Evolutionary conservation across 1,140 invertebrate genomes (phyloP).

Genomic region (Meloidogyne chitwoodi): DNA sequence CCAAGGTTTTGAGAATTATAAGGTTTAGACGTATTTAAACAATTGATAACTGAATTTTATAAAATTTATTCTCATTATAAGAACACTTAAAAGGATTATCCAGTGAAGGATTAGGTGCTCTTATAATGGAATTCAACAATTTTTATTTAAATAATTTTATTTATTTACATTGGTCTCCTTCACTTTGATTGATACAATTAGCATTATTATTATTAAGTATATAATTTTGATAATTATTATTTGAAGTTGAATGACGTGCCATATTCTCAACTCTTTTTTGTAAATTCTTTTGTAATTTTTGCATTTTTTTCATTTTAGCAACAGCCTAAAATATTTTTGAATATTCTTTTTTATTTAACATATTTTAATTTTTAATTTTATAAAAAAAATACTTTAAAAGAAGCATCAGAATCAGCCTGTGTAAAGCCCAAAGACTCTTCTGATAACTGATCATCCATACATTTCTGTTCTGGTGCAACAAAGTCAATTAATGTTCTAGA

Average conservation of each 20-base stretch:
- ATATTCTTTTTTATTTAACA: too few relatives aligned
- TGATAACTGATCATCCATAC: conserved; percentile 9
- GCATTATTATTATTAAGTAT: background rate
- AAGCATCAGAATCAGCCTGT: conserved; percentile 27
- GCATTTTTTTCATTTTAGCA: background rate
- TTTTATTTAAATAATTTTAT: too few relatives aligned
- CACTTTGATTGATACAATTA: background rate
- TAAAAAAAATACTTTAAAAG: conserved; percentile 3
- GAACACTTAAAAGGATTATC: too few relatives aligned
- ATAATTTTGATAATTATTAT: background rate
- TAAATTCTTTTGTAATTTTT: background rate
- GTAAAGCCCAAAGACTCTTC: conserved; percentile 26
- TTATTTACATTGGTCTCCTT: too few relatives aligned
- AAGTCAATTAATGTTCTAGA: conserved; percentile 36
- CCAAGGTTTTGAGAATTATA: too few relatives aligned
- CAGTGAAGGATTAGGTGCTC: too few relatives aligned
- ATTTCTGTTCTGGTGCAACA: conserved; percentile 19
- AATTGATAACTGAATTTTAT: too few relatives aligned
- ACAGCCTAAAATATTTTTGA: background rate
- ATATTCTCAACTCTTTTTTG: background rate
- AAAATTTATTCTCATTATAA: too few relatives aligned
- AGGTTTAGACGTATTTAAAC: too few relatives aligned
- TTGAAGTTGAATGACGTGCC: too few relatives aligned
- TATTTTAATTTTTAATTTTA: too few relatives aligned
- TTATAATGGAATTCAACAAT: too few relatives aligned